These are phyloP conservation scores for Drosophila chauvacae DNA, from an alignment of 1,140 invertebrate species.

Conservation along the genomic window DNA sequence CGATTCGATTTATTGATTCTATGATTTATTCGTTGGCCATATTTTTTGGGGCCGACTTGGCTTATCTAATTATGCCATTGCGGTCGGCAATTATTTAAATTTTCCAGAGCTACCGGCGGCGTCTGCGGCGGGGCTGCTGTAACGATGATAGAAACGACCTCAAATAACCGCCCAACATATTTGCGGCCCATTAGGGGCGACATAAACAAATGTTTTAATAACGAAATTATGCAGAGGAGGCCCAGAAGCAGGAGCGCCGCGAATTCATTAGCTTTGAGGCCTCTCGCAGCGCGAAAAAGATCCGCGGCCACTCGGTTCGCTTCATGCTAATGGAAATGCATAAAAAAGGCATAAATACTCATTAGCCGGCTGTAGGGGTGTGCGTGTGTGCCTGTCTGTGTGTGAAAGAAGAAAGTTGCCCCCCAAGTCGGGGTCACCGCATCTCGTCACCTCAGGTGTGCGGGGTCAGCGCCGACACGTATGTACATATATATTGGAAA, in stretches of 20 bases:
- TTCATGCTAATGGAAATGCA: conserved; percentile 78
- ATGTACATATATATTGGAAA: conserved; percentile 50
- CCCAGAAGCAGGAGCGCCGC: conserved; percentile 39
- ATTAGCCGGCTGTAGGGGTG: conserved; percentile 49
- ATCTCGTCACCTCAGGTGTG: conserved; percentile 20
- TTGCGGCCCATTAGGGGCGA: conserved; percentile 65
- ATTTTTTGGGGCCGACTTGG: not conserved
- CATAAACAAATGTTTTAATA: conserved; percentile 82
- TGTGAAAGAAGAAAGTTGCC: conserved; percentile 55
- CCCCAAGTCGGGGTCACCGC: conserved; percentile 35
- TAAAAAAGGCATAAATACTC: conserved; percentile 80
- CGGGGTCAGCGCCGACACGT: conserved; percentile 47
- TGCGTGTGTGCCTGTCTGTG: conserved; percentile 6
- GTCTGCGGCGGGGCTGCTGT: not conserved
- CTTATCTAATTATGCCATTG: conserved; percentile 38
- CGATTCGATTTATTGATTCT: conserved; percentile 19
- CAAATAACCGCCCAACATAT: conserved; percentile 50
- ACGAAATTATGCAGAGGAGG: conserved; percentile 72
- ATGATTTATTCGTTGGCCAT: conserved; percentile 1
- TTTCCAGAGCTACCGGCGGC: conserved; percentile 26
- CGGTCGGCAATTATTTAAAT: conserved; percentile 44
- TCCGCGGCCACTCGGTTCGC: conserved; percentile 23
- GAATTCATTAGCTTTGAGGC: conserved; percentile 59
- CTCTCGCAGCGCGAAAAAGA: conserved; percentile 38
- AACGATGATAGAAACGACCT: conserved; percentile 19